A percentile compares a stretch with the other conserved stretches of the same genome.
Evolutionary conservation across 2,888 invertebrate genomes (phyloP).

Genomic region (Dromius quadrimaculatus): DNA sequence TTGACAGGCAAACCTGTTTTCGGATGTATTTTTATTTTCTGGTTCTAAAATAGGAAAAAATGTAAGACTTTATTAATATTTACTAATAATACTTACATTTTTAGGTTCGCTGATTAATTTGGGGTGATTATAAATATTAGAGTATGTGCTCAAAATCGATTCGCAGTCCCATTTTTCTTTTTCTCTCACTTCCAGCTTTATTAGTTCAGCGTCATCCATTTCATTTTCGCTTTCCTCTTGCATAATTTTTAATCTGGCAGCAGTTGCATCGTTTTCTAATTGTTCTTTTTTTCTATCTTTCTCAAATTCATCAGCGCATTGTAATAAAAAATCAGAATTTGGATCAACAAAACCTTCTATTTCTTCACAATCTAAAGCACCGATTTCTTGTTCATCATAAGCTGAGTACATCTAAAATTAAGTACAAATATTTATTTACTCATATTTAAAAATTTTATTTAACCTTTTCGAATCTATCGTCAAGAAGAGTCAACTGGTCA

Average conservation of each 20-base stretch:
- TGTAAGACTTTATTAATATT: background rate
- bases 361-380: constrained; percentile 90
- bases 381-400: constrained; percentile 91
- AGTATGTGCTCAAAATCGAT: constrained; percentile 90
- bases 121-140: constrained; percentile 93
- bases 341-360: constrained; percentile 84
- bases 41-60: constrained; percentile 58
- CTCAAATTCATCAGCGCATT: constrained; percentile 82
- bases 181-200: constrained; percentile 73
- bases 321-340: constrained; percentile 77
- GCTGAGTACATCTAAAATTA: constrained; percentile 76
- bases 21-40: constrained; percentile 77
- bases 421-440: constrained; percentile 20
- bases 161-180: constrained; percentile 91
- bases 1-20: constrained; percentile 83
- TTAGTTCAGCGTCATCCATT: constrained; percentile 71
- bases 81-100: constrained; percentile 63
- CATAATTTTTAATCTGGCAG: constrained; percentile 12
- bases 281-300: constrained; percentile 69
- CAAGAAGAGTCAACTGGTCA: constrained; percentile 83
- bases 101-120: constrained; percentile 83
- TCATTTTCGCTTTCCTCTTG: constrained; percentile 60
- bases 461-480: constrained; percentile 90
- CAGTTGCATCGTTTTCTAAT: constrained; percentile 69
- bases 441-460: constrained; percentile 53